Evolutionary conservation across 1,140 invertebrate genomes (phyloP), one percentile per base, ranked within the genome.

Genomic region (Ceratina japonica): DNA sequence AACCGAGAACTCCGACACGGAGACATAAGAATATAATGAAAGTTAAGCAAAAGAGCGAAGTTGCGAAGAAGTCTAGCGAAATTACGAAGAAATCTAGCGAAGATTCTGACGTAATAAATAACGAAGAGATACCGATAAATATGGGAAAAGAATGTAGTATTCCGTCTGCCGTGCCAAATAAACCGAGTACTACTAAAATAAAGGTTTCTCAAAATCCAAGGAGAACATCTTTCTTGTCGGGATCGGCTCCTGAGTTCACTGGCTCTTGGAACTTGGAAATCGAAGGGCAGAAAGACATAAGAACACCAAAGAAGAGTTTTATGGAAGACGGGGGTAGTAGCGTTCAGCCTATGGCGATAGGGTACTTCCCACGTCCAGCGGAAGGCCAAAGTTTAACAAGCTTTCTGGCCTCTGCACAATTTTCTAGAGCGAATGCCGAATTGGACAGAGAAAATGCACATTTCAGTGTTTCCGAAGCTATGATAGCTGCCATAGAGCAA

Each of bases 381-480:
- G 94, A 95, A 88, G 96, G 96, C 3, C 96, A 97, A 91, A 96
- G 94, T 87, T 90, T 97, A 13, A 94, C 94, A 5, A 95, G 94
- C 70, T 97, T 97, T 88, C 89, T 97, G 2, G 95, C 95, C 4
- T 96, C 96, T 24, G 94, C 95, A 68, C 94, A 96, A 74, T 95
- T 96, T 87, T 93, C 95, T 37, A 91, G 94, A 83, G 94, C 95
- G 24, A 95, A 96, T 88, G 96, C 96, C 12, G 96, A 97, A 86
- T 90, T 97, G 68, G 96, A 97, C 83, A 94, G 96, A 88, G 97
- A 98, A 92, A 97, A 97, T 92, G 96, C 96, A 0, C 97, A 98
- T 91, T 98, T 98, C 90, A 95, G 94, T 86, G 95, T 97, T 77
- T 97, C 95, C 12, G 97, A 98, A 92, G 96, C 96, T 0, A 94